phyloP scores from a whole-genome alignment of 92 coral and sea anemone species.

The Bergia puertoricense region DNA sequence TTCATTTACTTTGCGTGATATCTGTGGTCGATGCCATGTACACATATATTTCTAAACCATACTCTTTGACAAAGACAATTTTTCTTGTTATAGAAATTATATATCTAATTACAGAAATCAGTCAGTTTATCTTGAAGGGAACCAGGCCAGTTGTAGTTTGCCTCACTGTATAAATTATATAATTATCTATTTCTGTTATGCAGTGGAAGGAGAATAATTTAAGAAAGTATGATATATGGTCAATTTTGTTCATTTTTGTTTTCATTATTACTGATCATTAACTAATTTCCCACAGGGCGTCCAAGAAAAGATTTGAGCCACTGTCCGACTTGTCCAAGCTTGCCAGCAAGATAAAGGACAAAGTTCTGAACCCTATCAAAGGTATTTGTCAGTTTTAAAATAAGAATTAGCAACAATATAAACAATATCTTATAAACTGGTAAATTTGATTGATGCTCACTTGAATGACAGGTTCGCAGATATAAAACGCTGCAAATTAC shows the following conservation, averaged over 20 bases:
- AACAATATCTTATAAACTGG: too few species aligned
- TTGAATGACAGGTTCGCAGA: neutral
- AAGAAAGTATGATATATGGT: neutral
- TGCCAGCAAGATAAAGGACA: constrained; percentile 88
- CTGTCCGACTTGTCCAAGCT: constrained; percentile 88
- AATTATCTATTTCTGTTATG: too few species aligned
- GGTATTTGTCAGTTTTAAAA: constrained; percentile 44
- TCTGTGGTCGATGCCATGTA: too few species aligned
- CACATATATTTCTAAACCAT: too few species aligned
- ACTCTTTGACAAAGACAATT: neutral
- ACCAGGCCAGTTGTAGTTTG: too few species aligned
- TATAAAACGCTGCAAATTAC: neutral
- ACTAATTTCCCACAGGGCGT: constrained; percentile 47
- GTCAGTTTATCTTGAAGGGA: too few species aligned
- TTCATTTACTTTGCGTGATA: too few species aligned
- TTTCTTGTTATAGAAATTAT: too few species aligned
- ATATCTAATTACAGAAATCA: too few species aligned
- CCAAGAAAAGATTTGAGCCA: constrained; percentile 90
- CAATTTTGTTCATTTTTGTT: neutral
- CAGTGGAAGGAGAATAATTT: too few species aligned
- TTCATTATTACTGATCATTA: neutral
- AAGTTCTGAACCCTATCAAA: constrained; percentile 81
- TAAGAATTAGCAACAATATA: neutral
- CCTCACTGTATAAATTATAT: too few species aligned
- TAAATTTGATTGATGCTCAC: neutral